These are phyloP conservation scores for Archips xylosteana DNA, from an alignment of 2,888 invertebrate genomes.

Conservation along the genomic window DNA sequence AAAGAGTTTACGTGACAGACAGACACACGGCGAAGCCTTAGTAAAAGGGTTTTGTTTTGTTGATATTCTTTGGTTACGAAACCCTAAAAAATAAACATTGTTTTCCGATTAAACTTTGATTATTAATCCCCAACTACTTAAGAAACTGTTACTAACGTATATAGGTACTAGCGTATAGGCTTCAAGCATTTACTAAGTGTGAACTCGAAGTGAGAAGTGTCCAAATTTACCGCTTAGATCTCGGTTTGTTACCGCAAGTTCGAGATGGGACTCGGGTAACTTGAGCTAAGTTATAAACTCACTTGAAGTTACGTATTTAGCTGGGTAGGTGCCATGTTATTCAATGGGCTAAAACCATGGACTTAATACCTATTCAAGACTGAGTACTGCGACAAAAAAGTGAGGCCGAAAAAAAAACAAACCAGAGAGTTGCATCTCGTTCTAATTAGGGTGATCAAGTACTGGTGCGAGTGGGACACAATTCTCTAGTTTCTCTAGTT, in stretches of 20 bases:
- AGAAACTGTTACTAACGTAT: not conserved
- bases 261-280: constrained; percentile 33
- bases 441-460: no score
- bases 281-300: constrained; percentile 34
- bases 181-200: constrained; percentile 33
- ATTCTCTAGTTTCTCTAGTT: no score
- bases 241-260: constrained; percentile 37
- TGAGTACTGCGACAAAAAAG: no score
- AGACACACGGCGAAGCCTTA: no score
- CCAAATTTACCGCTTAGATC: constrained; percentile 39
- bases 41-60: no score
- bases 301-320: not conserved
- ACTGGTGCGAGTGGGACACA: no score
- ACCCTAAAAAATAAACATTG: not conserved
- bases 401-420: no score
- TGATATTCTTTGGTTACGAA: no score
- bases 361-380: no score
- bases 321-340: constrained; percentile 21
- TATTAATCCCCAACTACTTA: not conserved
- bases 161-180: not conserved
- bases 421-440: no score
- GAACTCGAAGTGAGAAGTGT: constrained; percentile 39
- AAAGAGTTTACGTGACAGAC: no score
- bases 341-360: constrained; percentile 4
- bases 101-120: not conserved